These are phyloP conservation scores for Cistogaster globosa DNA, from an alignment of 2,888 invertebrate genomes.

Conservation along the genomic window DNA sequence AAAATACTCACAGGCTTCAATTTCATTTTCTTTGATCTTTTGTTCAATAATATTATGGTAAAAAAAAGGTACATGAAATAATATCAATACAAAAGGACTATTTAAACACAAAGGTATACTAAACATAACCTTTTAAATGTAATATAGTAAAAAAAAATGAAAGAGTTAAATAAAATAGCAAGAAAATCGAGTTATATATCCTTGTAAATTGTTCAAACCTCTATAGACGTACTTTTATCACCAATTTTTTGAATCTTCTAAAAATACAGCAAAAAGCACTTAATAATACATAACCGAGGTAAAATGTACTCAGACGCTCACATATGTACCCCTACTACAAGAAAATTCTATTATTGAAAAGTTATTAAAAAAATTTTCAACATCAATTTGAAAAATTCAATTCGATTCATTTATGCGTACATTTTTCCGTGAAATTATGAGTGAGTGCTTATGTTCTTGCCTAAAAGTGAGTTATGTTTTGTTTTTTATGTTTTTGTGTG, in stretches of 20 bases:
- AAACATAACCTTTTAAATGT: too few species aligned
- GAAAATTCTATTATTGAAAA: slow-evolving; percentile 69
- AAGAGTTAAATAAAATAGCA: slow-evolving; percentile 5
- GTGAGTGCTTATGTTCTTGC: background rate
- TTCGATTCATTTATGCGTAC: slow-evolving; percentile 33
- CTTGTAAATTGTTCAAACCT: background rate
- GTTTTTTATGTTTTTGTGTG: background rate
- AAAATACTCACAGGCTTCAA: too few species aligned
- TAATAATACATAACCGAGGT: slow-evolving; percentile 41
- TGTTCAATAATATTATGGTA: too few species aligned
- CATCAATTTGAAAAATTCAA: slow-evolving; percentile 69
- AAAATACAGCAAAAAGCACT: slow-evolving; percentile 64
- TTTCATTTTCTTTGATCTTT: too few species aligned
- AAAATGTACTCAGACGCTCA: background rate
- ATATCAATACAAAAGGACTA: too few species aligned
- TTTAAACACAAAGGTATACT: too few species aligned
- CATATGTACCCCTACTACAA: background rate
- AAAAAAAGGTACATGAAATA: too few species aligned
- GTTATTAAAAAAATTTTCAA: slow-evolving; percentile 68
- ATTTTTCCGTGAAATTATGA: background rate
- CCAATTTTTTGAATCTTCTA: slow-evolving; percentile 7
- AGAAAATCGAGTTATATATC: slow-evolving; percentile 21
- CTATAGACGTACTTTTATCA: background rate
- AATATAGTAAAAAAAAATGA: too few species aligned
- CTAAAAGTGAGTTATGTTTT: background rate